Percentiles rank a stretch among this genome's conserved stretches.
Conservation (phyloP, 2,888 invertebrate species). For the Hipparchia semele region DNA sequence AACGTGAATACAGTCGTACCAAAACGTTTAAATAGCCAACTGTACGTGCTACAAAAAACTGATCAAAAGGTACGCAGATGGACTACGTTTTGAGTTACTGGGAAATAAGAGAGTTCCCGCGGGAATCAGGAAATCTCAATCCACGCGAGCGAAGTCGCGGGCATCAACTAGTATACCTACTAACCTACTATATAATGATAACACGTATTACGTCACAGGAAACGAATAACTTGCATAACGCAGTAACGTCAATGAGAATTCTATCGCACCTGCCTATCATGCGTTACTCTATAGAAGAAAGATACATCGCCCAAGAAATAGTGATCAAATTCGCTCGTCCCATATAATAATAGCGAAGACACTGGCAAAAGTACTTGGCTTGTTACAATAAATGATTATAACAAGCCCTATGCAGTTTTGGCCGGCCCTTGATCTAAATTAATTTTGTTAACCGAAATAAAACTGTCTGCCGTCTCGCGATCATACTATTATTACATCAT, state of each 20-base stretch:
- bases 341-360: slow-evolving; percentile 67
- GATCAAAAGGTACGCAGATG: no score
- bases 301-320: slow-evolving; percentile 25
- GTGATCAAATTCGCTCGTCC: slow-evolving; percentile 29
- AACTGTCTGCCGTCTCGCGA: slow-evolving; percentile 46
- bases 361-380: slow-evolving; percentile 75
- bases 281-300: slow-evolving; percentile 27
- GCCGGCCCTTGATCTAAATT: slow-evolving; percentile 74
- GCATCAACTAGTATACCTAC: no score
- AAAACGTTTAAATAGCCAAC: no score
- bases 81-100: no score
- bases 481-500: slow-evolving; percentile 1
- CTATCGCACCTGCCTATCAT: slow-evolving; percentile 55
- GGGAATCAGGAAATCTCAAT: no score
- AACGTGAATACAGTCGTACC: no score
- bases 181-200: no score
- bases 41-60: no score
- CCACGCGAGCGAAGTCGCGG: no score
- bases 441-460: slow-evolving; percentile 53
- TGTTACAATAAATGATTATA: slow-evolving; percentile 67
- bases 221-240: slow-evolving; percentile 45
- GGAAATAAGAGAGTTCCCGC: no score
- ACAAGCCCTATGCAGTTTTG: slow-evolving; percentile 59
- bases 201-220: slow-evolving; percentile 42
- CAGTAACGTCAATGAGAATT: slow-evolving; percentile 44